A percentile compares a stretch with the other conserved stretches of the same genome.
Evolutionary conservation across 2,113 vertebrate genomes (phyloP).

Genomic region (Equus przewalskii): DNA sequence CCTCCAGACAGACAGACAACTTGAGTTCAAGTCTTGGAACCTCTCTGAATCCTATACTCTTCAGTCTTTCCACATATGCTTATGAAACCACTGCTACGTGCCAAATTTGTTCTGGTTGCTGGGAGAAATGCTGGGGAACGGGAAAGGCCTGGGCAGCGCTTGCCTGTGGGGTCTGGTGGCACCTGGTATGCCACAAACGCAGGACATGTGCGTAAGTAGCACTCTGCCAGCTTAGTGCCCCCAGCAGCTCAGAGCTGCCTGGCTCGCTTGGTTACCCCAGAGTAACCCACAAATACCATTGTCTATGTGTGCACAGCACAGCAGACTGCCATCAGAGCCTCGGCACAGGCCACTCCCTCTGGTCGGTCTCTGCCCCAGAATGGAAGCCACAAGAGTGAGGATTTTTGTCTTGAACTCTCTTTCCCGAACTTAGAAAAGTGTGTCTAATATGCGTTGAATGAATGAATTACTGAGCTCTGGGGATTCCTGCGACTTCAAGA

Average conservation of each 20-base stretch:
- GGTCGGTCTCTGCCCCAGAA: too few species aligned
- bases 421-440: neutral
- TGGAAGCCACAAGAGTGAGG: neutral
- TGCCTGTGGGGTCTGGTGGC: neutral
- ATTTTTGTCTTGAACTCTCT: neutral
- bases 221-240: neutral
- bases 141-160: neutral
- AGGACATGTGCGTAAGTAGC: neutral
- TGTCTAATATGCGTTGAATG: neutral
- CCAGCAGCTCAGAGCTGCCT: neutral
- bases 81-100: neutral
- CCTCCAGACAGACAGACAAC: neutral
- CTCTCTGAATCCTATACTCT: neutral
- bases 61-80: neutral
- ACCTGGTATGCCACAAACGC: neutral
- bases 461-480: neutral
- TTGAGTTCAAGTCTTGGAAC: neutral
- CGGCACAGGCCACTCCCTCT: accelerated
- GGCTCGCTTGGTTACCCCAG: neutral
- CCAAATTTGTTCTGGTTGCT: neutral
- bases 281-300: too few species aligned
- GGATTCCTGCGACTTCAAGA: neutral
- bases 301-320: neutral
- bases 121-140: neutral
- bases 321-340: neutral